Base-by-base conservation (phyloP, 2,888 invertebrate species). In the Mellilla xanthometata region DNA sequence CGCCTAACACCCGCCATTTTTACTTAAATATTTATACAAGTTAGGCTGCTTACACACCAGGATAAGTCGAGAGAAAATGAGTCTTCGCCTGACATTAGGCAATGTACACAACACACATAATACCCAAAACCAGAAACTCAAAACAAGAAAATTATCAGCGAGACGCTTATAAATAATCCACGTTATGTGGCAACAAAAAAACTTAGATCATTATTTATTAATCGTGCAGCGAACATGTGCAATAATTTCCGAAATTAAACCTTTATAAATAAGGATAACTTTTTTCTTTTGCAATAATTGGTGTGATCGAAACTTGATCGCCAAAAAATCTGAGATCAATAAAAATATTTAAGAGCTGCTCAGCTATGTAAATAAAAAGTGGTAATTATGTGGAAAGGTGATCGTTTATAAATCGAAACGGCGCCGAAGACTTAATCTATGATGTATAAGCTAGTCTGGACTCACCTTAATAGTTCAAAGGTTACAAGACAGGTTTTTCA, bases 391-490 rank as follows among this genome's bases (percentile, higher is more conserved):
- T 41, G 34, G 8, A 50, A 49, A 44, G 13, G 13, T 10, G 9
- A 12, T 29, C 9, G 8, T 15, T 35, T 1, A 19, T n/a, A n/a
- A n/a, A n/a, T n/a, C n/a, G n/a, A n/a, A 8, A n/a, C 1, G 51
- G 42, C 47, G 45, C 43, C 38, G 28, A 31, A 35, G n/a, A 38
- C 42, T 11, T 31, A 28, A 22, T 28, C 36, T 38, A 39, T 10
- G 27, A 30, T 19, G 12, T 22, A 39, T 19, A 8, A 27, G 9
- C 15, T 38, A 47, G 42, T 54, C 49, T 63, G 49, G 39, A 60
- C 47, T 41, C 60, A 62, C 62, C 71, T 71, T 72, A 68, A 76
- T 72, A 82, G 85, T 81, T 83, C 85, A 85, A 76, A 85, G 85
- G 79, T 85, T 68, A 61, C 34, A 42, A 68, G 43, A 76, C 84